Base-by-base conservation (phyloP, 2,797 vertebrate genomes). In the Mus spretus region DNA sequence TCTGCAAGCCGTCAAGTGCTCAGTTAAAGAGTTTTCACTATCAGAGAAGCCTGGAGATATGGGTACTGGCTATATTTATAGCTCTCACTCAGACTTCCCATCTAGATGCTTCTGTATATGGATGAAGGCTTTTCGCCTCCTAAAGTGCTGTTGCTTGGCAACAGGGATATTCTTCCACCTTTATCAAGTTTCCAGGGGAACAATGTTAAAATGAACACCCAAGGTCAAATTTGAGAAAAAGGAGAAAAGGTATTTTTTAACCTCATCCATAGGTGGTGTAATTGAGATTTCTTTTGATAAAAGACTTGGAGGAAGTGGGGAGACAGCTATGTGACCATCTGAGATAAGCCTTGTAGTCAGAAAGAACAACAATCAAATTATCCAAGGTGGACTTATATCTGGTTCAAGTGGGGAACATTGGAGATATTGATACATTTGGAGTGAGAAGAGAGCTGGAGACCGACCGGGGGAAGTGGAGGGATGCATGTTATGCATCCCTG, bases 151-250 rank as follows among this genome's bases (percentile, higher is more conserved):
- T 95, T 96, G 89, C 91, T 84, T 90, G 90, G 86, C 90, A 92
- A 77, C 81, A 72, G n/a, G 61, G 14, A 14, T 75, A 26, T 37
- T 95, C 57, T 90, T 84, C 59, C 3, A 70, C 85, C 85, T 96
- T 90, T 90, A 63, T 94, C 72, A 70, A 47, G 90, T 96, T 94
- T 92, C 78, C 44, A 90, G 89, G 89, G 86, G 59, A 94, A 96
- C 65, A 72, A 34, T 72, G 65, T 50, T 84, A 94, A 94, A 93
- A 93, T 77, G 70, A 92, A 92, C 92, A 80, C 55, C 31, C 63
- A 80, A 72, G 44, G 78, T 90, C 89, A 85, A 11, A 34, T 83
- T 70, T 88, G 78, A 81, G 40, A 78, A 74, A 80, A 57, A 92
- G 8, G 44, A 92, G 37, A 28, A 78, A 70, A 13, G 15, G 20